phyloP scores from a whole-genome alignment of 37 sponge, comb jelly and placozoan species.

The Halichondria panicea region DNA sequence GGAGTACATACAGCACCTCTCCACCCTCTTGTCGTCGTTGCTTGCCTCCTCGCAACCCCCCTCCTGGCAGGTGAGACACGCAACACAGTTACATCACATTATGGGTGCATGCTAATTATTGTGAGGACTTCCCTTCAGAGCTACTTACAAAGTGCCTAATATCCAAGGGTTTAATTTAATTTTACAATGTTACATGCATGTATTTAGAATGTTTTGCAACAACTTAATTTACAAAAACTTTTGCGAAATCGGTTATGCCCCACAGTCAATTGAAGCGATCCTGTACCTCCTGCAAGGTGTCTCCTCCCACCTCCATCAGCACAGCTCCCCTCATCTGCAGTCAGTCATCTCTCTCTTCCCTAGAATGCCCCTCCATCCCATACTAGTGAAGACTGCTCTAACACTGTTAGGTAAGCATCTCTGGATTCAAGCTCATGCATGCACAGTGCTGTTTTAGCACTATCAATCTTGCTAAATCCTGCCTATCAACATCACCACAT shows the following conservation, averaged over 20 bases:
- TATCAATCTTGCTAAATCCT: no score
- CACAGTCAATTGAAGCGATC: constrained; percentile 58
- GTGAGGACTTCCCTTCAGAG: background rate
- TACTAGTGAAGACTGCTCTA: constrained; percentile 51
- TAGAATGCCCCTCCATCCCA: constrained; percentile 55
- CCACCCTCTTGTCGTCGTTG: constrained; percentile 1
- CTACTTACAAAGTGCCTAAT: background rate
- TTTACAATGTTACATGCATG: no score
- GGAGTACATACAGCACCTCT: constrained; percentile 68
- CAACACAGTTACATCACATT: background rate
- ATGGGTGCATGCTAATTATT: background rate
- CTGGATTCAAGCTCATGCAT: background rate
- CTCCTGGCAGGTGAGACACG: constrained; percentile 53
- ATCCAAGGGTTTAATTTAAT: background rate
- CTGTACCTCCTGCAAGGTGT: constrained; percentile 67
- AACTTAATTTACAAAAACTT: background rate
- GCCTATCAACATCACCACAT: no score
- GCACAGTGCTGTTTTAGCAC: no score
- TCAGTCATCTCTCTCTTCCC: constrained; percentile 52
- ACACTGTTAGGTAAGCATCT: constrained; percentile 49
- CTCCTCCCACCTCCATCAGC: constrained; percentile 26
- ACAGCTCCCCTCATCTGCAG: constrained; percentile 44
- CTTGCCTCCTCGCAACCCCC: constrained; percentile 21
- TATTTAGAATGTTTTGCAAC: background rate
- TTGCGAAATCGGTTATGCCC: background rate